Conservation (phyloP, 2,113 vertebrate species). For the Colius striatus region DNA sequence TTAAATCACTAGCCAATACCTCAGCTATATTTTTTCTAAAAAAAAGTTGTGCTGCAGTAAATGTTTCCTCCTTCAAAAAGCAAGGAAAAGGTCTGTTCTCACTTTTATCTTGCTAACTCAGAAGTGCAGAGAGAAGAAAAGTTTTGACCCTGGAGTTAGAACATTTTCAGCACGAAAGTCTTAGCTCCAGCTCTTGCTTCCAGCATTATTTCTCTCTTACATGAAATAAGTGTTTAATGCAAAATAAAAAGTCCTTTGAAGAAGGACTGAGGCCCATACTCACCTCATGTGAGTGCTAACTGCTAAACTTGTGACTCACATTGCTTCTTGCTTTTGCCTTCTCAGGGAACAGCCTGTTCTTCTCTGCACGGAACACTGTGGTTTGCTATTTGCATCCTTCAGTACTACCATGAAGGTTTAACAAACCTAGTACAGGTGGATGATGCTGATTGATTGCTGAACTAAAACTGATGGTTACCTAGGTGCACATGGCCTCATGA, state of each 20-base stretch:
- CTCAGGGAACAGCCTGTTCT: not conserved
- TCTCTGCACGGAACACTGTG: not conserved
- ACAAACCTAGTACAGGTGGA: not conserved
- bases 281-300: not conserved
- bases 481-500: slow-evolving; percentile 45
- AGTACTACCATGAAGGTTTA: not conserved
- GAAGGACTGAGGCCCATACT: not conserved
- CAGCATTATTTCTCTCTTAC: not conserved
- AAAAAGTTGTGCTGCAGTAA: not conserved
- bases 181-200: not conserved
- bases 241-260: slow-evolving; percentile 46
- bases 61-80: not conserved
- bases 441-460: slow-evolving; percentile 30
- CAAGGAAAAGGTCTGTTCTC: not conserved
- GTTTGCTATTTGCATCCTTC: not conserved
- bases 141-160: not conserved
- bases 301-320: not conserved
- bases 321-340: not conserved
- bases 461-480: slow-evolving; percentile 18
- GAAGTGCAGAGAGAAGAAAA: not conserved
- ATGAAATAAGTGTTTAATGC: not conserved
- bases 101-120: not conserved
- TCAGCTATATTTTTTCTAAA: not conserved
- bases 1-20: not conserved
- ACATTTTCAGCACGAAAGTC: not conserved